phyloP scores from a whole-genome alignment of 1,140 invertebrate species.

The Spodoptera litura region DNA sequence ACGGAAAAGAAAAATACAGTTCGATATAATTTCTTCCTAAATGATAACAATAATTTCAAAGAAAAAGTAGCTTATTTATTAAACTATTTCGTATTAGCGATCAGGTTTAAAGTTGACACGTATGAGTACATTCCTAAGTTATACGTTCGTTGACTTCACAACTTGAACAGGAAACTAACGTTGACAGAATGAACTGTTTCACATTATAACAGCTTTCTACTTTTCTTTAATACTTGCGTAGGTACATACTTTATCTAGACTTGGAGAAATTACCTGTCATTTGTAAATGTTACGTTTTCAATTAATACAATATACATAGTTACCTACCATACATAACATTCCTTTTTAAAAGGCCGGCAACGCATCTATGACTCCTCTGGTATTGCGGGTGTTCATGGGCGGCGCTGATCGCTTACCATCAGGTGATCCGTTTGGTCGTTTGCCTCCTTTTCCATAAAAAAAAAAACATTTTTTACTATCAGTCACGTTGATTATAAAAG shows the following conservation, averaged over 20 bases:
- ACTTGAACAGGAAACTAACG: slow-evolving; percentile 18
- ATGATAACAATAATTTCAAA: not conserved
- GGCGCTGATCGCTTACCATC: no score
- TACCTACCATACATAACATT: no score
- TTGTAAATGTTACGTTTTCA: not conserved
- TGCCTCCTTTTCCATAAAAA: no score
- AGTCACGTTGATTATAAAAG: no score
- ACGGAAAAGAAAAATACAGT: no score
- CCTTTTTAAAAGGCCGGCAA: no score
- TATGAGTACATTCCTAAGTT: not conserved
- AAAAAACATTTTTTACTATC: no score
- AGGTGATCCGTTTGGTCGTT: no score
- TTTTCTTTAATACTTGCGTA: not conserved
- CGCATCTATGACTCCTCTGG: no score
- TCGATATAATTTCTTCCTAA: no score
- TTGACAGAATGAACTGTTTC: not conserved
- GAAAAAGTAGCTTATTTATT: not conserved
- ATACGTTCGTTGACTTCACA: slow-evolving; percentile 21
- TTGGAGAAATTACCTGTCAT: not conserved
- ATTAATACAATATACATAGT: no score
- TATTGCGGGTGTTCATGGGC: no score
- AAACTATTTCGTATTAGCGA: not conserved
- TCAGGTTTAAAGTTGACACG: not conserved
- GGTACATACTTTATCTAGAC: not conserved
- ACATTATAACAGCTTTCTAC: slow-evolving; percentile 17